Conservation (phyloP, 2,797 vertebrate genomes). For the Danio kyathit region DNA sequence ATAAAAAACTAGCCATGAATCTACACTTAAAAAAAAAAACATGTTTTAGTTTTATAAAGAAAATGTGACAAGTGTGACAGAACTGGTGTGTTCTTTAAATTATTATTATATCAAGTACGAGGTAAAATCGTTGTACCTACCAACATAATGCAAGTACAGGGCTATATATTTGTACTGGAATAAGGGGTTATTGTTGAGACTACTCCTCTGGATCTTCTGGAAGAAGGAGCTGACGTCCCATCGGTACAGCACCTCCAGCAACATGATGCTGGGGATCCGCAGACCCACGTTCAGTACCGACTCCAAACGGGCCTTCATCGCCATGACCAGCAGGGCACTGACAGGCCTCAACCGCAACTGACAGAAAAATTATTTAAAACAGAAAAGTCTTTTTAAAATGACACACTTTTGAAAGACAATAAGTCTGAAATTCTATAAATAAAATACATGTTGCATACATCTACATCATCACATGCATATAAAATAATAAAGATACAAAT, state of each 20-base stretch:
- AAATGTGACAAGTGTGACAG: not conserved
- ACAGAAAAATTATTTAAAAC: not conserved
- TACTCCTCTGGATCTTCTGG: slow-evolving; percentile 98
- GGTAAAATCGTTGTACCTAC: slow-evolving; percentile 79
- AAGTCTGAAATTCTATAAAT: too few relatives aligned
- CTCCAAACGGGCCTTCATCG: slow-evolving; percentile 93
- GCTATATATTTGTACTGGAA: slow-evolving; percentile 99
- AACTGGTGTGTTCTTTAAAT: too few relatives aligned
- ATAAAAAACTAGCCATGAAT: not conserved
- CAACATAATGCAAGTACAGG: slow-evolving; percentile 97
- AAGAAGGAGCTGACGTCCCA: slow-evolving; percentile 99
- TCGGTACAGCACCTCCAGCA: slow-evolving; percentile 95
- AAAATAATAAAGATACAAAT: too few relatives aligned
- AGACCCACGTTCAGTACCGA: slow-evolving; percentile 96
- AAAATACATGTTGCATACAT: too few relatives aligned
- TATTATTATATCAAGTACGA: not conserved
- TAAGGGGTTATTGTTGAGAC: slow-evolving; percentile 94
- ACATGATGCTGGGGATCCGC: slow-evolving; percentile 97
- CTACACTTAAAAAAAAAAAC: not conserved
- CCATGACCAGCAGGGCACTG: slow-evolving; percentile 76
- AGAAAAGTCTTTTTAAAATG: not conserved
- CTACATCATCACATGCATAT: too few relatives aligned
- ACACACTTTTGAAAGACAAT: not conserved
- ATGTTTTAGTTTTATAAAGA: not conserved
- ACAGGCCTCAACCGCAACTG: slow-evolving; percentile 10